Percentiles rank a stretch among this genome's conserved stretches.
phyloP scores from a whole-genome alignment of 2,113 vertebrate species.

The Muntiacus muntjak region DNA sequence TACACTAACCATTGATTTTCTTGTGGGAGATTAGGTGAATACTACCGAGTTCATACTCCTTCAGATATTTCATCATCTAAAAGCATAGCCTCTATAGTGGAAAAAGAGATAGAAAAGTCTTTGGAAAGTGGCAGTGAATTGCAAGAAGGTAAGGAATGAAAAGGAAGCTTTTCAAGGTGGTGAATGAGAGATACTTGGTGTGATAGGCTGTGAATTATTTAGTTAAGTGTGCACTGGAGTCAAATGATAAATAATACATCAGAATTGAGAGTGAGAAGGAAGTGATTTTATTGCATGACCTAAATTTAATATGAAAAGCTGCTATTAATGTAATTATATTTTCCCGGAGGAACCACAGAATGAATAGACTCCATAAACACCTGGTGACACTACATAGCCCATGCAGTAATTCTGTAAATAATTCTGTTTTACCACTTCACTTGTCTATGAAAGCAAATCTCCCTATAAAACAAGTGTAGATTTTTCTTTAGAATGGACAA shows the following conservation, averaged over 20 bases:
- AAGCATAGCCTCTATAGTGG: not conserved
- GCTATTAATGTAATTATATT: not conserved
- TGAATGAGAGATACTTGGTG: not conserved
- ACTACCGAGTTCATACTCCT: constrained; percentile 76
- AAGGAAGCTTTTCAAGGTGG: not conserved
- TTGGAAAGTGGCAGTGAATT: constrained; percentile 68
- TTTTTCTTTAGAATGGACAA: constrained; percentile 3
- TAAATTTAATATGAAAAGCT: not conserved
- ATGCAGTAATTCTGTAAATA: not conserved
- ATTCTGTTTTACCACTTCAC: not conserved
- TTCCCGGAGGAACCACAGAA: not conserved
- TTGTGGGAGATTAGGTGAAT: constrained; percentile 76
- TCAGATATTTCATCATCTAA: constrained; percentile 43
- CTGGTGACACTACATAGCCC: not conserved
- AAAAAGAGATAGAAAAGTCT: constrained; percentile 70
- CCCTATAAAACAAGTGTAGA: not conserved
- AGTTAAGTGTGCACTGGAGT: not conserved
- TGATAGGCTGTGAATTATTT: constrained; percentile 41
- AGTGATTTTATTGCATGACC: not conserved
- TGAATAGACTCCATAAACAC: not conserved
- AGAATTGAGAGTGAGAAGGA: not conserved
- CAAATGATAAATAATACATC: constrained; percentile 23
- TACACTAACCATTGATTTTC: constrained; percentile 34
- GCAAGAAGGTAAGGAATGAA: constrained; percentile 77
- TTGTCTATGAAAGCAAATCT: not conserved